phyloP scores from a whole-genome alignment of 2,888 invertebrate genomes.

The Spisula solida region DNA sequence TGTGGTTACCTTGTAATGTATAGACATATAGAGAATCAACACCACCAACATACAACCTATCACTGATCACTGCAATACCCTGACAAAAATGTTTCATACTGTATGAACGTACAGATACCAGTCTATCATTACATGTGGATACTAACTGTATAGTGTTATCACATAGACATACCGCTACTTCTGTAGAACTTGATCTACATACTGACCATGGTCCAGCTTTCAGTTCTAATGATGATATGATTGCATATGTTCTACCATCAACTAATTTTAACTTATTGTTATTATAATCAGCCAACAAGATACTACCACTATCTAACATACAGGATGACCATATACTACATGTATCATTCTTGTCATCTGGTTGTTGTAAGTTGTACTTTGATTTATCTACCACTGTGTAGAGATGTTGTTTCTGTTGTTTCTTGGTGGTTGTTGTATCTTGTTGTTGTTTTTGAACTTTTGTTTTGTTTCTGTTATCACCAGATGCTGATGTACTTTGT shows the following conservation, averaged over 20 bases:
- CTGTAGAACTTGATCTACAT: background rate
- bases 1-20: background rate
- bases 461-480: background rate
- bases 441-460: background rate
- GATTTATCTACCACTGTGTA: slow-evolving; percentile 5
- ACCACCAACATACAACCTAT: background rate
- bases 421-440: background rate
- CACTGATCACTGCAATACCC: slow-evolving; percentile 12
- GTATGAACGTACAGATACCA: background rate
- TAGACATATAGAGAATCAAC: background rate
- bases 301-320: background rate
- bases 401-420: background rate
- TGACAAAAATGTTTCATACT: background rate
- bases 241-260: background rate
- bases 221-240: background rate
- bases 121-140: background rate
- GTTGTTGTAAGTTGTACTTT: background rate
- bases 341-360: background rate
- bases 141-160: background rate
- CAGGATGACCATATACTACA: slow-evolving; percentile 14
- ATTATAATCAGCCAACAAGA: background rate
- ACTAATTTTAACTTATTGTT: slow-evolving; percentile 21
- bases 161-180: background rate
- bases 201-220: background rate
- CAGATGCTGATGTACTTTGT: background rate